Evolutionary conservation across 2,113 vertebrate genomes (phyloP), one percentile per base, ranked within the genome.

Genomic region (Pluvialis apricaria): DNA sequence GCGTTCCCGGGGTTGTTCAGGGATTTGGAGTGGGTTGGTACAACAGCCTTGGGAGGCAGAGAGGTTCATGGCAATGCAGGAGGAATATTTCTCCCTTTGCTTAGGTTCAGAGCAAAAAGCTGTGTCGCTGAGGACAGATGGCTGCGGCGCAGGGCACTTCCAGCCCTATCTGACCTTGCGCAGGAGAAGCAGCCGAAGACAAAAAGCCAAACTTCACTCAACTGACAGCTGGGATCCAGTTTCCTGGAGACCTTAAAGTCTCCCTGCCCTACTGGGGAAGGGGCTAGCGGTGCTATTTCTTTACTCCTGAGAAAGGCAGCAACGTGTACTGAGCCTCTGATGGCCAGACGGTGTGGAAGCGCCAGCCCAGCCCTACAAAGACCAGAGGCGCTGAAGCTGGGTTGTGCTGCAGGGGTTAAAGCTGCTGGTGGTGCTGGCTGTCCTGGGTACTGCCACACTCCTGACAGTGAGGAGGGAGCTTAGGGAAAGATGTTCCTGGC

Each of bases 401-500:
- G 17, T 15, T 34, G 62, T 26, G 55, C 70, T 45, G 69, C 47
- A 73, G 57, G 58, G 34, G 26, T 85, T 95, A 80, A 89, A 54
- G 19, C 57, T 77, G 70, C 26, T 72, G 40, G 28, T 32, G 57
- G 65, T 58, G 64, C 62, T n/a, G n/a, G 32, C 15, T 57, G 16
- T 57, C 62, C 54, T 54, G n/a, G 44, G n/a, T 28, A 49, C 40
- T 40, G 34, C 34, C 6, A 2, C 28, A 21, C 88, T 91, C 62
- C 77, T 62, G 70, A 29, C 42, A 79, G 77, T 17, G 10, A 15
- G 1, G 34, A 84, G 57, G 68, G 73, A 94, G 87, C 72, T 57
- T 42, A 40, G 71, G 84, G 72, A 94, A 52, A 40, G 94, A 73
- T 91, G 90, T 90, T 95, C 78, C 73, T 66, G 64, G 71, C 71